A percentile compares a stretch with the other conserved stretches of the same genome.
These are phyloP conservation scores for Drosophila siamana DNA, from an alignment of 2,888 invertebrate species.

Conservation along the genomic window DNA sequence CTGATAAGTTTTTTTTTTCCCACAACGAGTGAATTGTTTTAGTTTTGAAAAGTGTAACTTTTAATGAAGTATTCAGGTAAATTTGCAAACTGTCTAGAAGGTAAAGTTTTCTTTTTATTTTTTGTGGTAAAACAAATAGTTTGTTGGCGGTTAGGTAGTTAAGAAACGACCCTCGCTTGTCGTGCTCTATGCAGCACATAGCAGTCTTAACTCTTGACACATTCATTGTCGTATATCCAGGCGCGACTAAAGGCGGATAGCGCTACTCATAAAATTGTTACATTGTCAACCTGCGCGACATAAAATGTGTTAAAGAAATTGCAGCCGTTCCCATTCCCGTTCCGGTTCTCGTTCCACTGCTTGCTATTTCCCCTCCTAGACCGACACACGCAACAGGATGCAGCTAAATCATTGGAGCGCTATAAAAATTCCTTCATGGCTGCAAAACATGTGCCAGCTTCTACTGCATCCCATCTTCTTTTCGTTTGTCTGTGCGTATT, in stretches of 20 bases:
- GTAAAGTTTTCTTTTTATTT: not conserved
- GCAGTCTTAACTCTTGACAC: slow-evolving; percentile 37
- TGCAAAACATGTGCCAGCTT: slow-evolving; percentile 29
- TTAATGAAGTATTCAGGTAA: not conserved
- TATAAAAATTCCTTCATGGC: slow-evolving; percentile 39
- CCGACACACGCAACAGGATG: slow-evolving; percentile 68
- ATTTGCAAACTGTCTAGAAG: not conserved
- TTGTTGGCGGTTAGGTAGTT: not conserved
- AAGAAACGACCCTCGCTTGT: slow-evolving; percentile 32
- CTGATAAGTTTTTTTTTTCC: not conserved
- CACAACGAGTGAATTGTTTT: not conserved
- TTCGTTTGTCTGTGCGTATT: not conserved
- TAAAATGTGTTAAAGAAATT: slow-evolving; percentile 37
- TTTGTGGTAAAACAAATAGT: slow-evolving; percentile 4
- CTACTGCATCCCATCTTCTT: not conserved
- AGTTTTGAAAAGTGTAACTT: not conserved
- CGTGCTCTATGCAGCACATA: slow-evolving; percentile 19
- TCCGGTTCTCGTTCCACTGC: not conserved
- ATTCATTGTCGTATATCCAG: slow-evolving; percentile 30
- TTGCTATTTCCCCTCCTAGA: not conserved
- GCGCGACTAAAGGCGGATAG: slow-evolving; percentile 7
- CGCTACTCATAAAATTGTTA: slow-evolving; percentile 68
- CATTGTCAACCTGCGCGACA: slow-evolving; percentile 59
- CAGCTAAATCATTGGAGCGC: slow-evolving; percentile 62
- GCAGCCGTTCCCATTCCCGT: not conserved